Evolutionary conservation across 2,113 vertebrate species (phyloP).

Genomic region (Semicossyphus pulcher): DNA sequence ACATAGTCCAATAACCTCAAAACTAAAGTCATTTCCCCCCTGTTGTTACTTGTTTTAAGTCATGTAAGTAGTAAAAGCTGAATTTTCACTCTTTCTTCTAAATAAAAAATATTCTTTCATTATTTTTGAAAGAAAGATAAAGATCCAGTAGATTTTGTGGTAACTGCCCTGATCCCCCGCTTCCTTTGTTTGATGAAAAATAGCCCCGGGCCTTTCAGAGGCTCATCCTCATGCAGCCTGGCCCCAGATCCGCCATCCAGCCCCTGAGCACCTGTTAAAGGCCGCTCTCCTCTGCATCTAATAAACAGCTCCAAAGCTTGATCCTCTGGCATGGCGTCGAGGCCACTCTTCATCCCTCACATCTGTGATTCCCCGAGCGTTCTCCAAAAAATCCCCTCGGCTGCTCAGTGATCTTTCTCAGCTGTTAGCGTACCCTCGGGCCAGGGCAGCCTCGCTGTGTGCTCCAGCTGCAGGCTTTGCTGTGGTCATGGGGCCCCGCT

Average conservation of each 20-base stretch:
- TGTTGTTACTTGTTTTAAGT: background rate
- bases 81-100: constrained; percentile 25
- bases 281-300: constrained; percentile 58
- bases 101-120: constrained; percentile 24
- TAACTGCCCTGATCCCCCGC: constrained; percentile 53
- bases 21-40: too few relatives aligned
- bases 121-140: constrained; percentile 44
- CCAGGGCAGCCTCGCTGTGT: constrained; percentile 66
- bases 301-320: constrained; percentile 66
- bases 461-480: constrained; percentile 82
- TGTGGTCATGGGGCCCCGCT: constrained; percentile 74
- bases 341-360: constrained; percentile 68
- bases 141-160: constrained; percentile 44
- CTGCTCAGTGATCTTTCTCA: constrained; percentile 78
- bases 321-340: constrained; percentile 49
- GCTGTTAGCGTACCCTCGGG: constrained; percentile 79
- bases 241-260: constrained; percentile 40
- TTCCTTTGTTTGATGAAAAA: constrained; percentile 74
- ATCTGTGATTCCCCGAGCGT: constrained; percentile 74
- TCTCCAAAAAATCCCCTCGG: constrained; percentile 71
- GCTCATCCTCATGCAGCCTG: constrained; percentile 53
- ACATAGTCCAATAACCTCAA: too few relatives aligned
- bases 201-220: constrained; percentile 54
- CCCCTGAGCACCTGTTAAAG: constrained; percentile 77
- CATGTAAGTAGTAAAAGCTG: background rate